phyloP scores from a whole-genome alignment of 2,113 vertebrate species.

The Sapajus apella region DNA sequence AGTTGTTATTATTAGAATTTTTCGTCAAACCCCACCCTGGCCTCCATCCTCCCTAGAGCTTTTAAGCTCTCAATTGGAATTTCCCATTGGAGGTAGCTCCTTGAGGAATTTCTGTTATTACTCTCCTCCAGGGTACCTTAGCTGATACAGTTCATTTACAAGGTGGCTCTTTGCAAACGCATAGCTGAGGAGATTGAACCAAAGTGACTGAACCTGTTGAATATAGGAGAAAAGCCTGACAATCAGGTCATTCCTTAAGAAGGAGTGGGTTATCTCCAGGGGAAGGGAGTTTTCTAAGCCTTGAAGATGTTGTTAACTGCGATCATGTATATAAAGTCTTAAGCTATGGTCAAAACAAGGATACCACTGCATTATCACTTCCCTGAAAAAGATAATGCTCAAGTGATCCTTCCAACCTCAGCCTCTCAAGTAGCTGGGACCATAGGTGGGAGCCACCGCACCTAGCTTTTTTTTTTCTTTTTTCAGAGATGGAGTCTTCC shows the following conservation, averaged over 20 bases:
- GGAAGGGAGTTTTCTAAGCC: conserved; percentile 22
- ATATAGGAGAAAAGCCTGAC: background rate
- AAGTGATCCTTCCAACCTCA: too few relatives aligned
- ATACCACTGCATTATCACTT: background rate
- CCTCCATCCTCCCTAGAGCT: background rate
- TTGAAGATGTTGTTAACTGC: background rate
- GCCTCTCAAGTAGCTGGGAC: too few relatives aligned
- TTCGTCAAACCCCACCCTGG: background rate
- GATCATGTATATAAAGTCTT: conserved; percentile 35
- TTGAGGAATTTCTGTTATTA: background rate
- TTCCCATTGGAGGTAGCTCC: background rate
- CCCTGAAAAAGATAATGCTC: background rate
- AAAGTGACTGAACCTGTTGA: background rate
- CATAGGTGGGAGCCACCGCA: too few relatives aligned
- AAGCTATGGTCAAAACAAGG: background rate
- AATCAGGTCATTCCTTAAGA: too few relatives aligned
- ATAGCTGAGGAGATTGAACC: background rate
- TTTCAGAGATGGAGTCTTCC: too few relatives aligned
- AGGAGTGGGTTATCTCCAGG: background rate
- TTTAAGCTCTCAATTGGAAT: conserved; percentile 1
- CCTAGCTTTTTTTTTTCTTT: background rate
- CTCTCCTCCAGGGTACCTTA: background rate
- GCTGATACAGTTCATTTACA: background rate
- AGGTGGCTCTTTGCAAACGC: conserved; percentile 50
- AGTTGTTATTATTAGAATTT: conserved; percentile 27